These are phyloP conservation scores for Cinclus mexicanus DNA, from an alignment of 2,113 vertebrate species.

Conservation along the genomic window DNA sequence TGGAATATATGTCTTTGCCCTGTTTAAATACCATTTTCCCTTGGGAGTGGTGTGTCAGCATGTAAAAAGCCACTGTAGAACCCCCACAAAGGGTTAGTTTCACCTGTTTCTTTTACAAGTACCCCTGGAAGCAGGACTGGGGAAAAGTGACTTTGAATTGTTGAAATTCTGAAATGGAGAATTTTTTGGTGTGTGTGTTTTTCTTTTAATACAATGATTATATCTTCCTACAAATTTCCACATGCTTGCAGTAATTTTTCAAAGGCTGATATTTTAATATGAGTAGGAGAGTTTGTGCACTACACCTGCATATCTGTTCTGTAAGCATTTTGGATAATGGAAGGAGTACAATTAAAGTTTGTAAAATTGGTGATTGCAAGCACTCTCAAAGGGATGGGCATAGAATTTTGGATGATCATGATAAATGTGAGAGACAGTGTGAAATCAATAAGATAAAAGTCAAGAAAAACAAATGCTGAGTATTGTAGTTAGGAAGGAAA, in stretches of 20 bases:
- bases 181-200: neutral
- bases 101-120: neutral
- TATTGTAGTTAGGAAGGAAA: neutral
- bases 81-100: neutral
- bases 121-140: neutral
- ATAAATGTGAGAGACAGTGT: neutral
- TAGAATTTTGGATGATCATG: neutral
- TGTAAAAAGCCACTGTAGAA: neutral
- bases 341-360: neutral
- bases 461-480: neutral
- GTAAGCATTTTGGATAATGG: neutral
- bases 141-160: neutral
- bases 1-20: neutral
- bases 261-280: neutral
- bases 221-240: neutral
- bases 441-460: slow-evolving; percentile 29
- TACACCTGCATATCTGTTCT: neutral
- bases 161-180: neutral
- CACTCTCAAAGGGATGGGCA: neutral
- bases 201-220: neutral
- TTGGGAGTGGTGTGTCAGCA: neutral
- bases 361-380: neutral
- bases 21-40: slow-evolving; percentile 4
- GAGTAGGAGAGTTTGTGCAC: neutral
- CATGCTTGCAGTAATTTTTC: neutral